phyloP scores from a whole-genome alignment of 2,888 invertebrate genomes.

The Drosophila nigricruria region DNA sequence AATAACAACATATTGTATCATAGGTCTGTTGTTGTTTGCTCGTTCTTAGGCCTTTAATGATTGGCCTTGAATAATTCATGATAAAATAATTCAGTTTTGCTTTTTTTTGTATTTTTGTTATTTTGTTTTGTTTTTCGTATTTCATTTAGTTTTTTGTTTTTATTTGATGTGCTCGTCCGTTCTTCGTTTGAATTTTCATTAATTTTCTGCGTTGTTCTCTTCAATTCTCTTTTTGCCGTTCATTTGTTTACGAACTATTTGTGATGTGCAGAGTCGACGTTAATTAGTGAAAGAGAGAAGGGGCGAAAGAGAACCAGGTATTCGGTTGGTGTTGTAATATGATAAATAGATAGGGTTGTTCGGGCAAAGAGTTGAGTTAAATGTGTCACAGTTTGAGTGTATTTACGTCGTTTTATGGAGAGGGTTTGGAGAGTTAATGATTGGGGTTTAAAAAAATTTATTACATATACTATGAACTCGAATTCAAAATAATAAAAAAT shows the following conservation, averaged over 20 bases:
- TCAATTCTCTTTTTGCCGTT: constrained; percentile 61
- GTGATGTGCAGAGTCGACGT: constrained; percentile 31
- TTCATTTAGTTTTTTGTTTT: constrained; percentile 4
- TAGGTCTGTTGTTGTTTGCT: constrained; percentile 25
- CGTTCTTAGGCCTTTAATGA: constrained; percentile 23
- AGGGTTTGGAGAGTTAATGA: background rate
- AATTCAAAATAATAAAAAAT: background rate
- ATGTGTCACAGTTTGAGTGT: background rate
- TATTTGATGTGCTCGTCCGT: constrained; percentile 15
- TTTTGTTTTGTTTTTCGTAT: constrained; percentile 29
- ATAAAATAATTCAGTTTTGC: constrained; percentile 51
- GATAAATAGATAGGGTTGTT: constrained; percentile 18
- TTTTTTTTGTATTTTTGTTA: background rate
- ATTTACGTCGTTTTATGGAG: too few relatives aligned
- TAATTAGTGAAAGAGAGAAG: constrained; percentile 12
- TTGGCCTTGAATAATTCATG: constrained; percentile 81
- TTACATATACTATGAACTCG: background rate
- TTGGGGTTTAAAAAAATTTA: background rate
- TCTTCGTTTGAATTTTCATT: constrained; percentile 51
- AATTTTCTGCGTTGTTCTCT: constrained; percentile 43
- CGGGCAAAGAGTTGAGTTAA: background rate
- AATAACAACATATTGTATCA: constrained; percentile 51
- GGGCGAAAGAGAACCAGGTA: background rate
- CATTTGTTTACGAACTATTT: constrained; percentile 74
- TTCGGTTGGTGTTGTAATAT: constrained; percentile 24